Conservation (phyloP, 2,888 invertebrate genomes). For the Scaptomyza reducta region DNA sequence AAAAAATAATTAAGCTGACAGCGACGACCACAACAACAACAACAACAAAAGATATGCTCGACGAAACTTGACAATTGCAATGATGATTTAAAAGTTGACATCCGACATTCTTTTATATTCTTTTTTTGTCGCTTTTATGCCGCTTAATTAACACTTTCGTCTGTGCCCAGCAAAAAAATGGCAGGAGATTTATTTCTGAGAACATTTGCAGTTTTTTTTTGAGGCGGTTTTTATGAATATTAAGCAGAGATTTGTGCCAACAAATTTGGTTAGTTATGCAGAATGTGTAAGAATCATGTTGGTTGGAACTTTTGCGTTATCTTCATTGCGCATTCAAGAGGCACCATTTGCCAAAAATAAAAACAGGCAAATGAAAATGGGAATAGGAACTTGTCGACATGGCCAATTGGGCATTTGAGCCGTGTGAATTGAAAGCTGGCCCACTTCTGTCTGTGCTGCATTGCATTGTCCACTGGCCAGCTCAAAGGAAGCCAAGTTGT, state of each 20-base stretch:
- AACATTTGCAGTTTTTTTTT: constrained; percentile 24
- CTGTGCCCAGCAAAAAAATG: constrained; percentile 53
- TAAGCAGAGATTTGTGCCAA: constrained; percentile 53
- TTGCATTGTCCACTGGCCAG: constrained; percentile 18
- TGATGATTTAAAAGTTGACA: constrained; percentile 52
- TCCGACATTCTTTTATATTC: constrained; percentile 43
- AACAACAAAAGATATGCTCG: constrained; percentile 18
- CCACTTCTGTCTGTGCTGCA: constrained; percentile 10
- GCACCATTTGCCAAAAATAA: constrained; percentile 60
- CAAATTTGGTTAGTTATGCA: constrained; percentile 39
- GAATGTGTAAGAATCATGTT: constrained; percentile 22
- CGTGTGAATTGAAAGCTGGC: constrained; percentile 38
- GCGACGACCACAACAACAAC: constrained; percentile 14
- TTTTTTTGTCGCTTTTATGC: constrained; percentile 40
- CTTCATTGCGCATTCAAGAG: constrained; percentile 76
- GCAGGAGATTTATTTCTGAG: constrained; percentile 22
- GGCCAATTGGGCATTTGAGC: constrained; percentile 69
- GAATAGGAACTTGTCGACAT: constrained; percentile 54
- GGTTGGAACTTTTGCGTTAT: constrained; percentile 25
- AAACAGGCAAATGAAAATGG: constrained; percentile 20
- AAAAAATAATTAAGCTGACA: constrained; percentile 66
- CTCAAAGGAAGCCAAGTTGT: not conserved
- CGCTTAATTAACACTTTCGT: constrained; percentile 69
- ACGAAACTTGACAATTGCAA: constrained; percentile 69
- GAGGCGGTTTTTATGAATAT: constrained; percentile 49